Conservation (phyloP, 2,797 vertebrate genomes). For the Rhinella marina region DNA sequence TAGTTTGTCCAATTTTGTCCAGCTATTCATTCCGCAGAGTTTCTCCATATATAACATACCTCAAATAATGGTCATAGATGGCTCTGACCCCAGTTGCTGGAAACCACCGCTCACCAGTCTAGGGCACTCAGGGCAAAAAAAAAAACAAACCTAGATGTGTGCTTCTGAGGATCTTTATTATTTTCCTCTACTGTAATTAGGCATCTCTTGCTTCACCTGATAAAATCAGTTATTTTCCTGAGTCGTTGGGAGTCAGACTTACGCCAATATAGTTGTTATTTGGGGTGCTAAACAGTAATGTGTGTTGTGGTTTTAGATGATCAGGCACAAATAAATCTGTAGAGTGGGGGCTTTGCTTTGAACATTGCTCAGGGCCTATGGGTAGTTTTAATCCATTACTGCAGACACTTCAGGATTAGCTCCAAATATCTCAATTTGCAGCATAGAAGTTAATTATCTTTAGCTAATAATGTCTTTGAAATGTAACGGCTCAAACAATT, state of each 20-base stretch:
- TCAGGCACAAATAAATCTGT: background rate
- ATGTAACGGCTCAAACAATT: slow-evolving; percentile 47
- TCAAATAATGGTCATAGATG: no score
- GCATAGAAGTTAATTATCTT: slow-evolving; percentile 50
- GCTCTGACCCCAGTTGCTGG: no score
- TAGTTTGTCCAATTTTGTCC: no score
- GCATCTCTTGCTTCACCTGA: background rate
- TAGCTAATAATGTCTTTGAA: slow-evolving; percentile 46
- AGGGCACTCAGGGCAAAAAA: no score
- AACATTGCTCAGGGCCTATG: slow-evolving; percentile 11
- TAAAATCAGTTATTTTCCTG: background rate
- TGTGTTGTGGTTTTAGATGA: background rate
- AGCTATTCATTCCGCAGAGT: no score
- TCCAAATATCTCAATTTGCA: slow-evolving; percentile 41
- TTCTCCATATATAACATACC: no score
- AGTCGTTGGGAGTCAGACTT: background rate
- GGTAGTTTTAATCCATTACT: slow-evolving; percentile 36
- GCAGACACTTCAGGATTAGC: slow-evolving; percentile 35
- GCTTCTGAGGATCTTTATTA: no score
- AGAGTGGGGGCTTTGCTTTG: slow-evolving; percentile 12
- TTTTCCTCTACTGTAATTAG: background rate
- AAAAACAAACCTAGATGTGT: no score
- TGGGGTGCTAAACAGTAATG: background rate
- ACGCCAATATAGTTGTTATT: background rate
- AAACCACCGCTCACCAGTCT: no score